Base-by-base conservation (phyloP, 2,888 invertebrate species). In the Apodemia hepburni region DNA sequence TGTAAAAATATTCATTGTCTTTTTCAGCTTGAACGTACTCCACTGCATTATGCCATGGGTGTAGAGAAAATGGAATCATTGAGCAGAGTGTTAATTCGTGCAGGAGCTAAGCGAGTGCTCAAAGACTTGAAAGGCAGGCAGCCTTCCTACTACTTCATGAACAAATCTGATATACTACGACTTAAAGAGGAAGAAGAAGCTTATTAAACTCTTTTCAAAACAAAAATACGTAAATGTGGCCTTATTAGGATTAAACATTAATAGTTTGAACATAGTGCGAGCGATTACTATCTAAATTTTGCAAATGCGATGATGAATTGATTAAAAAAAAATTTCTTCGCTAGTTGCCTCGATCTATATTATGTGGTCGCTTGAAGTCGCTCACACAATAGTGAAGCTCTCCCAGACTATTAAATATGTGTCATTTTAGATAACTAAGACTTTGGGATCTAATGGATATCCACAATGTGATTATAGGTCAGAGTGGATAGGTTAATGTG, bases 121-220 rank as follows among this genome's bases (percentile, higher is more conserved):
- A 97, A 97, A 81, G 98, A 98, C 87, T 92, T 98, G 77, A 97
- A 96, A 87, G 97, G 97, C 64, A 93, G 97, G 58, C 97, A 97
- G 76, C 97, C 98, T 0, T 96, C 96, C 47, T 98, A 97, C 84
- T 98, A 98, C 85, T 98, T 97, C 80, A 96, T 98, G 94, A 97
- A 98, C 82, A 97, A 97, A 82, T 95, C 97, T 0, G 98, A 98
- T 70, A 97, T 98, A 74, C 86, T 96, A 67, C 93, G 95, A 67
- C 93, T 98, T 57, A 96, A 97, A 79, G 96, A 97, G 75, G 97
- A 98, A 80, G 97, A 97, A 76, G 95, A 95, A 71, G 89, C 92
- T 29, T 93, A 93, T 76, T 93, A 68, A 67, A 15, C 15, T 42
- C 38, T 58, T 49, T 45, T 54, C 47, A 8, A 45, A 45, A 59